Evolutionary conservation across 2,888 invertebrate species (phyloP).

Genomic region (Lithophane semibrunnea): DNA sequence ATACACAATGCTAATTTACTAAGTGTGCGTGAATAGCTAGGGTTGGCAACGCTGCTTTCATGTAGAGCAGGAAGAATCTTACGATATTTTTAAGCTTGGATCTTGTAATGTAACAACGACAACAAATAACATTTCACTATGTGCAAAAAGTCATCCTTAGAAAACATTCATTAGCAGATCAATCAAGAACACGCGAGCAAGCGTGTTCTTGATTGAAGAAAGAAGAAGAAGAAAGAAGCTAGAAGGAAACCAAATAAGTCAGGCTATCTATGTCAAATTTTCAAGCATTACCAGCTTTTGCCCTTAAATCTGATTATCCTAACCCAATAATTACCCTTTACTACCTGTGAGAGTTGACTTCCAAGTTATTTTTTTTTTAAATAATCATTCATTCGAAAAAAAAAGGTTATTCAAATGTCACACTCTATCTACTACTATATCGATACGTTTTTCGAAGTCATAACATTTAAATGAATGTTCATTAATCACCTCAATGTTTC

Average conservation of each 20-base stretch:
- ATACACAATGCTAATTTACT: slow-evolving; percentile 46
- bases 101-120: neutral
- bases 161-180: neutral
- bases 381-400: neutral
- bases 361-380: neutral
- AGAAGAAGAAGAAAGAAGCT: too few relatives aligned
- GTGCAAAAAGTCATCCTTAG: too few relatives aligned
- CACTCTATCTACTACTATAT: neutral
- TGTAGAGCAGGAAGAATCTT: neutral
- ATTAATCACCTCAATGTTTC: slow-evolving; percentile 1
- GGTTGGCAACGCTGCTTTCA: slow-evolving; percentile 16
- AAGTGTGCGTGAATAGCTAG: slow-evolving; percentile 42
- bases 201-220: too few relatives aligned
- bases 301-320: neutral
- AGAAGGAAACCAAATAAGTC: neutral
- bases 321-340: neutral
- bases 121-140: neutral
- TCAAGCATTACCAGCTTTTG: neutral
- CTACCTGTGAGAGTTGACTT: neutral
- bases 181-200: too few relatives aligned
- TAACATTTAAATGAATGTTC: neutral
- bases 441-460: neutral
- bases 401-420: neutral
- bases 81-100: neutral
- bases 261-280: neutral